Conservation (phyloP, 2,888 invertebrate species). For the Rhamnusium bicolor region DNA sequence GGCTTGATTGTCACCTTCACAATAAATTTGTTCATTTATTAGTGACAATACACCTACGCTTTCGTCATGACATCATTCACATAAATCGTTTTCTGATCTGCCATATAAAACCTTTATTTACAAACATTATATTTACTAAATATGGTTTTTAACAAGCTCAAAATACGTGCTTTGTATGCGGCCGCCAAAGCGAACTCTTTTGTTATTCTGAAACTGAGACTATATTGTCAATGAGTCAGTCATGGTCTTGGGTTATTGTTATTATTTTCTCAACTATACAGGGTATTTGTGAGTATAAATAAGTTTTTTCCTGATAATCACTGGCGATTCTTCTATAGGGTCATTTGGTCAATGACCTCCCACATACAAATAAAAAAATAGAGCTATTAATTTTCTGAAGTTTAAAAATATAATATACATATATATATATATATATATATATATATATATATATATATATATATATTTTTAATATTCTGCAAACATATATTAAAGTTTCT, state of each 20-base stretch:
- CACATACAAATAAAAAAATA: too few species aligned
- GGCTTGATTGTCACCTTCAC: constrained; percentile 37
- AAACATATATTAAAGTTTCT: too few species aligned
- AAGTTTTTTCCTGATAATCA: too few species aligned
- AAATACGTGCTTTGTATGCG: background rate
- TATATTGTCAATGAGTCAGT: background rate
- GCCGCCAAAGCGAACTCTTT: background rate
- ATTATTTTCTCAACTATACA: background rate
- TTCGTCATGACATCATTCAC: constrained; percentile 32
- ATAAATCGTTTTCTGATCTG: background rate
- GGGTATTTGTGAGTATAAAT: too few species aligned
- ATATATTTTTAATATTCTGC: too few species aligned
- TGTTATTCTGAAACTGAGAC: background rate
- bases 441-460: too few species aligned
- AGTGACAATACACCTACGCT: constrained; percentile 30
- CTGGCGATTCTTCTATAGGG: too few species aligned
- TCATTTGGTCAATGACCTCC: too few species aligned
- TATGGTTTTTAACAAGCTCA: background rate
- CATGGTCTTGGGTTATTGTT: too few species aligned
- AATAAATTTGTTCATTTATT: constrained; percentile 33
- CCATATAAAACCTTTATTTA: background rate
- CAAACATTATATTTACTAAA: background rate
- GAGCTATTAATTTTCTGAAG: too few species aligned
- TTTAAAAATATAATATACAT: too few species aligned
- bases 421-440: too few species aligned